Conservation (phyloP, 2,113 vertebrate species). For the Lepisosteus osseus region DNA sequence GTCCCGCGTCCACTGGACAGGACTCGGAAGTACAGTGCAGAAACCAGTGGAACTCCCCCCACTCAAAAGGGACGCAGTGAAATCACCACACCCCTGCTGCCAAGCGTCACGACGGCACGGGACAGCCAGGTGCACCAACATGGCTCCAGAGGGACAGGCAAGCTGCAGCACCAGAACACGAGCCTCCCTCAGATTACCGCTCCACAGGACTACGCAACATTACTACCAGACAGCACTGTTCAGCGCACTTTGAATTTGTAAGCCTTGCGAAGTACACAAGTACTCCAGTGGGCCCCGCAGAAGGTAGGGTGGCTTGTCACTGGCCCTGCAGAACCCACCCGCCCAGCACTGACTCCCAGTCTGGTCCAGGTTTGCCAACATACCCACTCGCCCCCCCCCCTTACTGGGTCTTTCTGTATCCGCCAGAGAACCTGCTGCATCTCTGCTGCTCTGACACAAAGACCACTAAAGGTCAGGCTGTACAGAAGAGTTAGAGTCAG, state of each 20-base stretch:
- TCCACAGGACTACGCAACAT: background rate
- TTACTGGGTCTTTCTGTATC: background rate
- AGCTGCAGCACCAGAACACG: too few relatives aligned
- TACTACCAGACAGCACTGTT: background rate
- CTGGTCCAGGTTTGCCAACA: background rate
- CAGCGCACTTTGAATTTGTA: background rate
- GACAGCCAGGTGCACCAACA: too few relatives aligned
- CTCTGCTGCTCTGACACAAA: background rate
- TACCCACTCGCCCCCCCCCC: background rate
- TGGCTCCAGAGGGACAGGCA: too few relatives aligned
- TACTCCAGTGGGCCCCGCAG: slow-evolving; percentile 11
- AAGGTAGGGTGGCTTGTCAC: slow-evolving; percentile 31
- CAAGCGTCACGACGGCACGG: slow-evolving; percentile 1
- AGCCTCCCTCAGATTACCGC: background rate
- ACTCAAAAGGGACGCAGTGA: background rate
- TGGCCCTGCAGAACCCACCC: slow-evolving; percentile 5
- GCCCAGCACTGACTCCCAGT: too few relatives aligned
- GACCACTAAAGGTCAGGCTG: background rate
- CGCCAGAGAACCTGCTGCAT: background rate
- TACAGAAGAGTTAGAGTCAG: too few relatives aligned
- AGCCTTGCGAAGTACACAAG: slow-evolving; percentile 6
- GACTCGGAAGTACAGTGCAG: slow-evolving; percentile 74
- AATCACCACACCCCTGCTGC: background rate
- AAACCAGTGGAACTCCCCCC: slow-evolving; percentile 29
- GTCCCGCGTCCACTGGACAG: background rate